Conservation (phyloP, 2,797 vertebrate species). For the Ibycter americanus region DNA sequence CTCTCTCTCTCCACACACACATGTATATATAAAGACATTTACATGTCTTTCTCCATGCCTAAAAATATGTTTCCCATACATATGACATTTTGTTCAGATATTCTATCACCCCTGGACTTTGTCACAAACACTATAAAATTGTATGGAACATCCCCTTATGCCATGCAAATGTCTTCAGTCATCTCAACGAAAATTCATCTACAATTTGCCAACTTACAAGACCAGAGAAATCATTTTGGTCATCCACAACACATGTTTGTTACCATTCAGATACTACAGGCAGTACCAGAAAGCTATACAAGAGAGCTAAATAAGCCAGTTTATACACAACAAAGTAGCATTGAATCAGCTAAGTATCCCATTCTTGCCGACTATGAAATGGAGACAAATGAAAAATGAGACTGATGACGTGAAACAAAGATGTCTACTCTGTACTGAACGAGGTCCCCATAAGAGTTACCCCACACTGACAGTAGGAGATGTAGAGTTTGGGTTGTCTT, state of each 20-base stretch:
- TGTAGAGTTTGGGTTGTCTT: background rate
- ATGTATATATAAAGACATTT: background rate
- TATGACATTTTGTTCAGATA: background rate
- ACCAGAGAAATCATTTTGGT: background rate
- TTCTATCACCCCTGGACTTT: background rate
- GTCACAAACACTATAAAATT: background rate
- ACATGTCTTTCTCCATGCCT: background rate
- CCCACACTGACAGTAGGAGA: background rate
- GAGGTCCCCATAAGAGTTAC: background rate
- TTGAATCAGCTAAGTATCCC: background rate
- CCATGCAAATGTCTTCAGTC: background rate
- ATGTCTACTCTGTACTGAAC: background rate
- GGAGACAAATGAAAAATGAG: background rate
- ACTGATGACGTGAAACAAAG: background rate
- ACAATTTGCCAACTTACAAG: background rate
- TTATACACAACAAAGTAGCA: background rate
- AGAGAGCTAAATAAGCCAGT: background rate
- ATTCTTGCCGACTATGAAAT: background rate
- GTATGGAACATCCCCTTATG: background rate
- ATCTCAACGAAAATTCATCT: background rate
- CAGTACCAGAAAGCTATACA: background rate
- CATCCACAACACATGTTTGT: background rate
- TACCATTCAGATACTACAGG: background rate
- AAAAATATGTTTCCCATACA: background rate
- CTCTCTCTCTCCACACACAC: background rate